Evolutionary conservation across 1,140 invertebrate genomes (phyloP).

Genomic region (Lysiphlebus fabarum): DNA sequence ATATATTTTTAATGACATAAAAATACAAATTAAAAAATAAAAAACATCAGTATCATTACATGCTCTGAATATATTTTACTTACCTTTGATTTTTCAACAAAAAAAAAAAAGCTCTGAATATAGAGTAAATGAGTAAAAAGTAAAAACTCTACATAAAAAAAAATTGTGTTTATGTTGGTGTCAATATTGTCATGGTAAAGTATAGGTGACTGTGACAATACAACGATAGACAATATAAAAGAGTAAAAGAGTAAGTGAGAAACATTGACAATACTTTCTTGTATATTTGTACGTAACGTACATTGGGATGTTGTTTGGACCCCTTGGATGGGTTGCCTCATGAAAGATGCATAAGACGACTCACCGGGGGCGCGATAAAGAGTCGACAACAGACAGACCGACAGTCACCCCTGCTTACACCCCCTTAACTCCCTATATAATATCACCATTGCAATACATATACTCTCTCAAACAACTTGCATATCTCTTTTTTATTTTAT

Average conservation of each 20-base stretch:
- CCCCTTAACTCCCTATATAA: slow-evolving; percentile 47
- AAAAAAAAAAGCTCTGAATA: too few species aligned
- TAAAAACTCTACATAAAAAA: too few species aligned
- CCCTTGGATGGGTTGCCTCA: slow-evolving; percentile 54
- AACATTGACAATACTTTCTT: slow-evolving; percentile 28
- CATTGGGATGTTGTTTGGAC: slow-evolving; percentile 43
- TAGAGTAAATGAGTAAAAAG: too few species aligned
- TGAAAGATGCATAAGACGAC: slow-evolving; percentile 59
- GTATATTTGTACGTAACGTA: slow-evolving; percentile 30
- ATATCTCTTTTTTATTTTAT: neutral
- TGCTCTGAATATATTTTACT: too few species aligned
- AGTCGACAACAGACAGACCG: slow-evolving; percentile 59
- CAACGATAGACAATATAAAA: too few species aligned
- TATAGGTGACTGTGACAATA: slow-evolving; percentile 8
- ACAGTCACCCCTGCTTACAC: slow-evolving; percentile 49
- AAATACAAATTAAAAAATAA: too few species aligned
- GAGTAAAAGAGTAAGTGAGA: slow-evolving; percentile 17
- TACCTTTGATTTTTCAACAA: too few species aligned
- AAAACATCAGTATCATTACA: too few species aligned
- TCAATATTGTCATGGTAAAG: slow-evolving; percentile 21
- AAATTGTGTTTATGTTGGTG: slow-evolving; percentile 5
- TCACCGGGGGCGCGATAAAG: slow-evolving; percentile 58
- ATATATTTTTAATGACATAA: too few species aligned
- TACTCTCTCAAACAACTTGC: slow-evolving; percentile 19
- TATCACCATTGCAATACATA: slow-evolving; percentile 52